A percentile compares a stretch with the other conserved stretches of the same genome.
phyloP scores from a whole-genome alignment of 1,140 invertebrate genomes.

The Drosophila nikananu region DNA sequence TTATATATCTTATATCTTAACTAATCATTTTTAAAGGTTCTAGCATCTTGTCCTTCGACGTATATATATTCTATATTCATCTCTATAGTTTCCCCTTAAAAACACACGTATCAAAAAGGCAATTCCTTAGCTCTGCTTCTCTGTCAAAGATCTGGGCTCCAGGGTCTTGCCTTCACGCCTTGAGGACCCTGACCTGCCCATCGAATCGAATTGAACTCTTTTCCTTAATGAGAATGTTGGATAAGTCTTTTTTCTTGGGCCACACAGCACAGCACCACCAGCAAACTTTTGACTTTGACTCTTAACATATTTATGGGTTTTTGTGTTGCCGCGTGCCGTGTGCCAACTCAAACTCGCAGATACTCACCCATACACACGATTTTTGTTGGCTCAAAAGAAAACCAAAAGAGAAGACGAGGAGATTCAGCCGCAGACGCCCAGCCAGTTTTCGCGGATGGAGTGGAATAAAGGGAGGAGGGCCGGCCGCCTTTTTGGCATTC shows the following conservation, averaged over 20 bases:
- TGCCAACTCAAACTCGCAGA: conserved; percentile 52
- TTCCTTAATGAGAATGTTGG: conserved; percentile 74
- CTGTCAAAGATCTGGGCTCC: background rate
- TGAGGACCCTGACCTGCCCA: conserved; percentile 43
- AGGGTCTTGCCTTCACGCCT: background rate
- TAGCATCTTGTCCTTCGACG: too few relatives aligned
- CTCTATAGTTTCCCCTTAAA: background rate
- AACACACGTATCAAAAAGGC: background rate
- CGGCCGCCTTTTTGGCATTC: conserved; percentile 78
- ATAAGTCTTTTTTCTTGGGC: conserved; percentile 23
- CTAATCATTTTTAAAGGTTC: too few relatives aligned
- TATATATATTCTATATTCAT: background rate
- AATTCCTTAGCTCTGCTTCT: background rate
- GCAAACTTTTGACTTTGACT: conserved; percentile 79
- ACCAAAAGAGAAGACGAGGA: conserved; percentile 2
- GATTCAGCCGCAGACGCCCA: conserved; percentile 32
- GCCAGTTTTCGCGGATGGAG: conserved; percentile 26
- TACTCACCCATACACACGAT: conserved; percentile 18
- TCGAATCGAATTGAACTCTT: conserved; percentile 63
- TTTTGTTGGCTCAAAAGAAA: conserved; percentile 1
- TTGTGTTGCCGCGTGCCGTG: conserved; percentile 75
- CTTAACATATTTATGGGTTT: conserved; percentile 82
- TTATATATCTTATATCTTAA: too few relatives aligned
- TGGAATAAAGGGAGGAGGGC: conserved; percentile 26
- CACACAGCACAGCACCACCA: conserved; percentile 53